Evolutionary conservation across 1,140 invertebrate genomes (phyloP).

Genomic region (Rhizoglyphus robini): DNA sequence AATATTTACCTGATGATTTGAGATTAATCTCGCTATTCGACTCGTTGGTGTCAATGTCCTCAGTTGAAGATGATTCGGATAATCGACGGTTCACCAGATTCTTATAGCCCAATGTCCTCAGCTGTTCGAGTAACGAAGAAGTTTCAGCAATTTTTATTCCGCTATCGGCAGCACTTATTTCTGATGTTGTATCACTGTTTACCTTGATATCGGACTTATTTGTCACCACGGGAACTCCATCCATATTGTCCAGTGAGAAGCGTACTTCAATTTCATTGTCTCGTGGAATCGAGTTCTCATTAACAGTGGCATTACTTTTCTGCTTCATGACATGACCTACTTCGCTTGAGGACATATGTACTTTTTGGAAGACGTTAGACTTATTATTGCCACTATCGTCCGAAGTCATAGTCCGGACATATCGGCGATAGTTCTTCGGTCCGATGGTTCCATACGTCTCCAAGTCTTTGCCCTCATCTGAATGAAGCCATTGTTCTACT

Average conservation of each 20-base stretch:
- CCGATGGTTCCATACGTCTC: slow-evolving; percentile 17
- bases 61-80: slow-evolving; percentile 15
- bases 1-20: background rate
- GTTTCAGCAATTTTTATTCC: slow-evolving; percentile 17
- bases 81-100: slow-evolving; percentile 25
- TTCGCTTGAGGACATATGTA: too few species aligned
- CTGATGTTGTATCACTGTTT: background rate
- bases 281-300: background rate
- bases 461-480: slow-evolving; percentile 15
- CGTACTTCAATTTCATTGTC: slow-evolving; percentile 11
- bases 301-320: background rate
- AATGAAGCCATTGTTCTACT: slow-evolving; percentile 27
- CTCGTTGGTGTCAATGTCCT: background rate
- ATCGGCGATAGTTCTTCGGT: slow-evolving; percentile 2
- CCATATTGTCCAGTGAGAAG: background rate
- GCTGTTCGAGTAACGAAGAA: slow-evolving; percentile 25
- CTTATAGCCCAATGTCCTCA: slow-evolving; percentile 27
- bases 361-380: too few species aligned
- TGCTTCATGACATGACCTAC: too few species aligned
- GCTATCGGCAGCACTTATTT: background rate
- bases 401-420: slow-evolving; percentile 8
- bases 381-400: too few species aligned
- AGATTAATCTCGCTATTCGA: background rate
- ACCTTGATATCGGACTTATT: background rate
- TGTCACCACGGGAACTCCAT: background rate